Percentiles rank a stretch among this genome's conserved stretches.
These are phyloP conservation scores for Choreutis nemorana DNA, from an alignment of 2,888 invertebrate species.

Conservation along the genomic window DNA sequence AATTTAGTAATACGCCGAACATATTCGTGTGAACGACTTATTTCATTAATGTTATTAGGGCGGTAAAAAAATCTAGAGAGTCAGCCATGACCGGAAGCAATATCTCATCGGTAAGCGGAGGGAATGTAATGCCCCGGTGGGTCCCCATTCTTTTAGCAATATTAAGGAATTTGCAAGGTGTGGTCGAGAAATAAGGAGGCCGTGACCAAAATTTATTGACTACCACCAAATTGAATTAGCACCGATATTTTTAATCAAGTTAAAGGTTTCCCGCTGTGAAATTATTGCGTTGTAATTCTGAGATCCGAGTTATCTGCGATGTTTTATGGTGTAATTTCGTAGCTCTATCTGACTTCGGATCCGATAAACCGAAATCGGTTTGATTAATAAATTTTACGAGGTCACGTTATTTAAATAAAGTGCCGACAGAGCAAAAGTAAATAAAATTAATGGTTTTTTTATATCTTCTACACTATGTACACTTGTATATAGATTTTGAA, in stretches of 20 bases:
- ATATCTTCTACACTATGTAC: too few species aligned
- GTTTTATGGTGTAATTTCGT: too few species aligned
- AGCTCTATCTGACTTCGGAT: too few species aligned
- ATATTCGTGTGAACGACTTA: constrained; percentile 6
- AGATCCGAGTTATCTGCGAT: too few species aligned
- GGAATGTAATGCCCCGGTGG: constrained; percentile 48
- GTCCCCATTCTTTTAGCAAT: constrained; percentile 42
- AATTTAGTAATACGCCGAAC: too few species aligned
- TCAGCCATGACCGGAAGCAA: constrained; percentile 56
- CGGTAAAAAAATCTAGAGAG: constrained; percentile 53
- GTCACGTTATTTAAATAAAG: too few species aligned
- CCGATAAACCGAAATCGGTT: too few species aligned
- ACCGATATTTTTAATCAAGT: constrained; percentile 43
- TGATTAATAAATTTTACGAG: too few species aligned
- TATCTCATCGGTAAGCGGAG: constrained; percentile 47
- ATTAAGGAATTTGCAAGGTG: constrained; percentile 51
- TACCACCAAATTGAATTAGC: constrained; percentile 27
- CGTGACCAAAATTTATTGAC: constrained; percentile 28
- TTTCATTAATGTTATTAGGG: constrained; percentile 33
- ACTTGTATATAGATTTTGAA: too few species aligned
- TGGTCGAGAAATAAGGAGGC: constrained; percentile 27
- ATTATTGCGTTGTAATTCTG: too few species aligned
- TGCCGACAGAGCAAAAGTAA: too few species aligned
- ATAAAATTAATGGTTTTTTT: too few species aligned
- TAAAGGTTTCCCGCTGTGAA: neutral